Conservation (phyloP, 2,888 invertebrate species). For the Macaria notata region DNA sequence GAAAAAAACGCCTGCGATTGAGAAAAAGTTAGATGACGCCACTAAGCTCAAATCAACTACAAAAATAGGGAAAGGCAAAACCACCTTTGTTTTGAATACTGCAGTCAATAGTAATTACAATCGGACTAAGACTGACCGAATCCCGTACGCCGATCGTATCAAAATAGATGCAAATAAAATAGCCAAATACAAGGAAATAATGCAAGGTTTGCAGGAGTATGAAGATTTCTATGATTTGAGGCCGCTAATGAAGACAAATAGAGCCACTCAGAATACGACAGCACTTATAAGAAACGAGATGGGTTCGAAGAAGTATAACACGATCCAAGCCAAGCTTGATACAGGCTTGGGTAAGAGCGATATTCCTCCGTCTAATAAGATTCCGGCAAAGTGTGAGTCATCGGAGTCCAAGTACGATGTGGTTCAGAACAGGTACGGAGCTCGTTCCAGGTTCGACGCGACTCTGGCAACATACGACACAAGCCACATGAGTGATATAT, state of each 20-base stretch:
- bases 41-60: not conserved
- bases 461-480: not conserved
- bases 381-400: too few species aligned
- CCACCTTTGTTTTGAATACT: conserved; percentile 53
- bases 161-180: conserved; percentile 50
- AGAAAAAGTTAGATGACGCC: not conserved
- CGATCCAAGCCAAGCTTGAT: too few species aligned
- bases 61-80: conserved; percentile 12
- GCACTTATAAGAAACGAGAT: conserved; percentile 39
- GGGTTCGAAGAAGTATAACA: too few species aligned
- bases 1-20: conserved; percentile 10
- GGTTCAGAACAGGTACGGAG: too few species aligned
- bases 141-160: conserved; percentile 22
- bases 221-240: conserved; percentile 55
- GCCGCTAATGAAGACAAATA: conserved; percentile 52
- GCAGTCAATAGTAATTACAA: conserved; percentile 44
- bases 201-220: conserved; percentile 56
- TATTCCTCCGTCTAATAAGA: too few species aligned
- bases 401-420: too few species aligned
- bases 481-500: not conserved
- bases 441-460: too few species aligned
- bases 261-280: conserved; percentile 64
- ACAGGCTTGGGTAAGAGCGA: too few species aligned
- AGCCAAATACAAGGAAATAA: conserved; percentile 64
- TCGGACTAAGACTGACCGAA: conserved; percentile 30